Base-by-base conservation (phyloP, 2,113 vertebrate genomes). In the Gnathochromis pfefferi region DNA sequence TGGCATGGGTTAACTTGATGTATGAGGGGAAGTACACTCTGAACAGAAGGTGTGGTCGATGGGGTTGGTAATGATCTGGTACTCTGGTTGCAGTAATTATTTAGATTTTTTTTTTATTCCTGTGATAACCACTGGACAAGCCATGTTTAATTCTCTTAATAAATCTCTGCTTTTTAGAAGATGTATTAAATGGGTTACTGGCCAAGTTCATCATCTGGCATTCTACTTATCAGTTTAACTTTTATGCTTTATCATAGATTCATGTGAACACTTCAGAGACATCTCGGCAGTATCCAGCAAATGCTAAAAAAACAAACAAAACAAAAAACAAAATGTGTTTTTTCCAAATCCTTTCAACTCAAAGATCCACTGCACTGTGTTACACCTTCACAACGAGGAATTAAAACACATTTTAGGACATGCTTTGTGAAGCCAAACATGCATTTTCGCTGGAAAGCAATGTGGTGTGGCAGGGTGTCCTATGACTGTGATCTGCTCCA, bases 401-500 rank as follows among this genome's bases (percentile, higher is more conserved):
- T 80, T 23, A 82, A 80, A 87, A 73, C 85, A 87, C 65, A 78
- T 82, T 86, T 86, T 55, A 78, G 45, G 42, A n/a, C 70, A 78
- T 49, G 42, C 23, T 6, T 78, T 78, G 42, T 31, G 70, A 49
- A 49, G 16, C 45, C 45, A 49, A 49, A 78, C 40, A 42, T 63
- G 31, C 47, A 86, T 87, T 31, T 88, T 63, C 8, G 12, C 4
- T 28, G 23, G 35, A 84, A 78, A 26, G 45, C 23, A 33, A 21
- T 21, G 12, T 28, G 49, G 42, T 53, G 68, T 6, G 5, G 31
- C 58, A 68, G 17, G 13, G 78, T 11, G n/a, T 53, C 80, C 84
- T 87, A 80, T 89, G 88, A 89, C 81, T 85, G 80, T 49, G 82
- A 91, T 84, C 84, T 88, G 57, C 79, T 84, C 78, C 89, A 91